Conservation (phyloP, 2,113 vertebrate species). For the Hipposideros armiger region DNA sequence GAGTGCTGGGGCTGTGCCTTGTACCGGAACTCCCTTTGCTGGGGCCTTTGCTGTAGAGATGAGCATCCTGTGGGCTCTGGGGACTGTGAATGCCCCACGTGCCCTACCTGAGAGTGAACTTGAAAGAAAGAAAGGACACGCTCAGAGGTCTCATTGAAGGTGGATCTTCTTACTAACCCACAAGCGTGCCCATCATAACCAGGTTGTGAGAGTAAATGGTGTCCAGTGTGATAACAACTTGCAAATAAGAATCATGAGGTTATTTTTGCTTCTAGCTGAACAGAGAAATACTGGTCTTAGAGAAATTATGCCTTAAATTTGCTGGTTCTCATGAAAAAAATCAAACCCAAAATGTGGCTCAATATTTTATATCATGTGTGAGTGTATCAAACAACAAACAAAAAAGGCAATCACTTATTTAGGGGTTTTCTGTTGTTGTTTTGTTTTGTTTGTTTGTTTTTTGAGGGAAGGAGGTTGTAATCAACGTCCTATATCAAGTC, state of each 20-base stretch:
- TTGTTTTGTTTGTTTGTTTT: too few relatives aligned
- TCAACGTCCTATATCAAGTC: not conserved
- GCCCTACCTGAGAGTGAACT: not conserved
- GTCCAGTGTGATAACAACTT: not conserved
- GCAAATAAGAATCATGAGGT: not conserved
- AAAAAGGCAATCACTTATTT: not conserved
- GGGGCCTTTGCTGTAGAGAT: accelerated
- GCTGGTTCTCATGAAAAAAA: conserved; percentile 13
- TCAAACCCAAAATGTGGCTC: not conserved
- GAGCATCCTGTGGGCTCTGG: not conserved
- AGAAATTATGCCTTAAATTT: not conserved
- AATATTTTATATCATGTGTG: not conserved
- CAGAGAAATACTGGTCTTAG: not conserved
- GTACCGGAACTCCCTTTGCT: not conserved
- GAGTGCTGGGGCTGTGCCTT: not conserved
- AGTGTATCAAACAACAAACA: not conserved
- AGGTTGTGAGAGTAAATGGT: not conserved
- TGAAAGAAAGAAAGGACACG: not conserved
- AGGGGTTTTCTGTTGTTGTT: not conserved
- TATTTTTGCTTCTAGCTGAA: not conserved
- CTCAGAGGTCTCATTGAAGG: not conserved
- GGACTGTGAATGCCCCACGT: not conserved
- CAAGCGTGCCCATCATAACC: not conserved
- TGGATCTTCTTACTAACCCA: not conserved
- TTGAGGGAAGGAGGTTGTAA: not conserved